Conservation (phyloP, 1,140 invertebrate genomes). For the Kradibia gibbosae region DNA sequence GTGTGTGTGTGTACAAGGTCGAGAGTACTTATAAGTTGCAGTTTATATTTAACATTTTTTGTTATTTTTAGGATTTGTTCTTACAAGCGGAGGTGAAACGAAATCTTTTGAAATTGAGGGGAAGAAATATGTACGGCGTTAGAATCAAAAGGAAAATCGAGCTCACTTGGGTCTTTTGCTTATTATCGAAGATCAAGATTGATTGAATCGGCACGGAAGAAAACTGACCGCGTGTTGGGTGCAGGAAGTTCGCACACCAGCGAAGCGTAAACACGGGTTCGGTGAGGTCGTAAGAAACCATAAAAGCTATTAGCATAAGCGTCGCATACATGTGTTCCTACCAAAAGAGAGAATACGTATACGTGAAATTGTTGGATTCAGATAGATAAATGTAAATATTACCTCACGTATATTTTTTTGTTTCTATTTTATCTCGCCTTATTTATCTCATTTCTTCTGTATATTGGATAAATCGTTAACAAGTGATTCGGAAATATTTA, state of each 20-base stretch:
- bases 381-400: slow-evolving; percentile 18
- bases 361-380: not conserved
- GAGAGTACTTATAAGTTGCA: no score
- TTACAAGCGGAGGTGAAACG: not conserved
- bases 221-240: not conserved
- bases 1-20: no score
- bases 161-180: not conserved
- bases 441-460: not conserved
- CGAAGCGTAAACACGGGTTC: not conserved
- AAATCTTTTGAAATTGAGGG: not conserved
- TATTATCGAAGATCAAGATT: slow-evolving; percentile 31
- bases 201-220: slow-evolving; percentile 17
- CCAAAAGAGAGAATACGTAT: not conserved
- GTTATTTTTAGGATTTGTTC: not conserved
- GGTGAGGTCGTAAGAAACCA: not conserved
- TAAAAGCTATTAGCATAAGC: slow-evolving; percentile 33
- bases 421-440: slow-evolving; percentile 4
- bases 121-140: not conserved
- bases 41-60: not conserved
- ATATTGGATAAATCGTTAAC: slow-evolving; percentile 21
- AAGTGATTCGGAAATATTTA: not conserved
- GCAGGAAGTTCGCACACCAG: not conserved
- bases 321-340: not conserved
- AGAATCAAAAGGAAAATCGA: not conserved
- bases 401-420: slow-evolving; percentile 13